Conservation (phyloP, 2,797 vertebrate species). For the Urocyon cinereoargenteus region DNA sequence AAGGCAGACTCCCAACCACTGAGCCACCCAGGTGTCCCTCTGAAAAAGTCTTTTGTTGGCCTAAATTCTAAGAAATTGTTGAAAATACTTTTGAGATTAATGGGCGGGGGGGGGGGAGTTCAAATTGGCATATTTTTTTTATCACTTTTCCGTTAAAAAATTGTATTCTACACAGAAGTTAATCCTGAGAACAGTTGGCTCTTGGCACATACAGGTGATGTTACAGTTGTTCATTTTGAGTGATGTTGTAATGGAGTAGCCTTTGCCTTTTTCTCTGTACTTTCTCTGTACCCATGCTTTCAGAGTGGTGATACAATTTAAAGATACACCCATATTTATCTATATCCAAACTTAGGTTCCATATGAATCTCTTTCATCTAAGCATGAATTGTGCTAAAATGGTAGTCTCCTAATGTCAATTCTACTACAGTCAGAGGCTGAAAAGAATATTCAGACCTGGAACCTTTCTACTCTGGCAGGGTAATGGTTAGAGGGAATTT, state of each 20-base stretch:
- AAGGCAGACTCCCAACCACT: no score
- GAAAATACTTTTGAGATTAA: not conserved
- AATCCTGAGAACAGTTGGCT: not conserved
- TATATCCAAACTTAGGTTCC: not conserved
- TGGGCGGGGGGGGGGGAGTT: not conserved
- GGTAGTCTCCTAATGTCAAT: not conserved
- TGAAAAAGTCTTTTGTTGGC: not conserved
- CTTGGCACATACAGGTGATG: not conserved
- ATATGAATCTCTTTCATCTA: not conserved
- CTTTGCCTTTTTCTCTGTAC: not conserved
- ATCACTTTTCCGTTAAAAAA: slow-evolving; percentile 9
- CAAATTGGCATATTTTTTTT: not conserved
- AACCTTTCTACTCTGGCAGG: not conserved
- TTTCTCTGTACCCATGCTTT: not conserved
- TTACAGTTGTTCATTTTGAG: not conserved
- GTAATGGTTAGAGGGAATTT: not conserved
- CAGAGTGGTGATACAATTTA: not conserved
- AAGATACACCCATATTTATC: not conserved
- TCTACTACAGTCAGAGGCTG: not conserved
- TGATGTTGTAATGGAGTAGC: not conserved
- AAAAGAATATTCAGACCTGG: not conserved
- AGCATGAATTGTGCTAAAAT: not conserved
- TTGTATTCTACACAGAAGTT: not conserved
- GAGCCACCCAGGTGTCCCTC: no score
- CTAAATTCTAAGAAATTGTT: slow-evolving; percentile 13